Base-by-base conservation (phyloP, 1,140 invertebrate genomes). In the Platorchestia sp. region DNA sequence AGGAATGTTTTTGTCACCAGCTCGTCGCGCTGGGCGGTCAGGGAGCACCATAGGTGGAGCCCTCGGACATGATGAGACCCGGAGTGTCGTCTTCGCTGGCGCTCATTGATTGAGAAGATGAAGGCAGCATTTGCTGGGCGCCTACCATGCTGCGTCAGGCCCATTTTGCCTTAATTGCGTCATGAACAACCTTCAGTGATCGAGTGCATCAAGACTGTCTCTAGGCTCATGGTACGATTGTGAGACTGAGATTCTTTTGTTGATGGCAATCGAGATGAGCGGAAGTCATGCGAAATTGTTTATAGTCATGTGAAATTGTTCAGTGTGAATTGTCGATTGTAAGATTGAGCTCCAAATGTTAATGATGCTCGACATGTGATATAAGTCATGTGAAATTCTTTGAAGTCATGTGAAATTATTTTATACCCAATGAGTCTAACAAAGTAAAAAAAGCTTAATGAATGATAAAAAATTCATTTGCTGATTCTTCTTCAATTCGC, bases 1-100 rank as follows among this genome's bases (percentile, higher is more conserved):
- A 93, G 45, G 91, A 93, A 40, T 44, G 91, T 93, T 93, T 93
- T 93, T 93, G 91, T 93, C 91, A 47, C 91, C 36, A 40, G 43
- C 7, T n/a, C 44, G 45, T 44, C 91, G 44, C 91, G 43, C 91
- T 93, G 91, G 91, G 91, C 44, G 91, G 91, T 93, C 91, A 47
- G 43, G 45, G 91, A 42, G 91, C 45, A 0, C 45, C 91, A 75
- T 75, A 75, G 59, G 59, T 75, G 59, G 59, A 75, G 59, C 59
- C 59, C 59, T 75, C 27, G 59, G 59, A 75, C 59, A 75, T 75
- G 14, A 75, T 75, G 59, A 75, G 47, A 51, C 47, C 19, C 47
- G 59, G 59, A 75, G 27, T 36, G 59, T 36, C 14, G 59, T 75
- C 59, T 75, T 75, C 59, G 59, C 59, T 75, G 14, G 59, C n/a